Percentiles rank a stretch among this genome's conserved stretches.
phyloP scores from a whole-genome alignment of 2,113 vertebrate species.

The Thunnus thynnus region DNA sequence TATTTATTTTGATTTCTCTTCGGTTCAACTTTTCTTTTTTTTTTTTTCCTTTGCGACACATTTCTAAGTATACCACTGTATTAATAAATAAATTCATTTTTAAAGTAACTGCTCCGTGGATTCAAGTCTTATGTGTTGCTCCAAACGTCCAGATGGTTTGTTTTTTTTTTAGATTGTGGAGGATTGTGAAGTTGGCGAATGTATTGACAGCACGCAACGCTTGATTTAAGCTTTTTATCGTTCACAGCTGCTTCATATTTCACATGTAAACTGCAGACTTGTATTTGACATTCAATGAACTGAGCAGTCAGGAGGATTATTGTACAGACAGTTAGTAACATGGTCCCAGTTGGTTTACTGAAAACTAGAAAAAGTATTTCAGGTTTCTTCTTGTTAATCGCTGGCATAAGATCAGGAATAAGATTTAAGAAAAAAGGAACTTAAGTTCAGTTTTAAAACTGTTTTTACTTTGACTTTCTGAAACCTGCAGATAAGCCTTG shows the following conservation, averaged over 20 bases:
- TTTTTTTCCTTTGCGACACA: constrained; percentile 85
- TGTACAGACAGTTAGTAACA: too few relatives aligned
- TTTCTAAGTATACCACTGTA: constrained; percentile 97
- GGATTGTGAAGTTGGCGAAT: background rate
- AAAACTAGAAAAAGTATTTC: too few relatives aligned
- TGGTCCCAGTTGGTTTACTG: background rate
- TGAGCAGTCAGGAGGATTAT: background rate
- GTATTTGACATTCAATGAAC: background rate
- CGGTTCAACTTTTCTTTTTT: constrained; percentile 46
- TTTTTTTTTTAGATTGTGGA: background rate
- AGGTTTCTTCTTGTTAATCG: too few relatives aligned
- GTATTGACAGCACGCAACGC: background rate
- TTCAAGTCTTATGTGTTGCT: constrained; percentile 14
- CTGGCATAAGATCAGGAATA: too few relatives aligned
- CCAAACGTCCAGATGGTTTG: constrained; percentile 31
- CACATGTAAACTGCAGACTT: constrained; percentile 2
- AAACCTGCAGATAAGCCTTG: background rate
- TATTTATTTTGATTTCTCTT: constrained; percentile 86
- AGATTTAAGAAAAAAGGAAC: too few relatives aligned
- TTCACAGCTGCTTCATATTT: constrained; percentile 14
- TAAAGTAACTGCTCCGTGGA: constrained; percentile 87
- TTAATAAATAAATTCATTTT: constrained; percentile 99
- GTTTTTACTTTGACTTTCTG: background rate
- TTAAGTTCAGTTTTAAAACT: too few relatives aligned
- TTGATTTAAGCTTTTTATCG: background rate